phyloP scores from a whole-genome alignment of 1,140 invertebrate genomes.

The Medauroidea extradentata region DNA sequence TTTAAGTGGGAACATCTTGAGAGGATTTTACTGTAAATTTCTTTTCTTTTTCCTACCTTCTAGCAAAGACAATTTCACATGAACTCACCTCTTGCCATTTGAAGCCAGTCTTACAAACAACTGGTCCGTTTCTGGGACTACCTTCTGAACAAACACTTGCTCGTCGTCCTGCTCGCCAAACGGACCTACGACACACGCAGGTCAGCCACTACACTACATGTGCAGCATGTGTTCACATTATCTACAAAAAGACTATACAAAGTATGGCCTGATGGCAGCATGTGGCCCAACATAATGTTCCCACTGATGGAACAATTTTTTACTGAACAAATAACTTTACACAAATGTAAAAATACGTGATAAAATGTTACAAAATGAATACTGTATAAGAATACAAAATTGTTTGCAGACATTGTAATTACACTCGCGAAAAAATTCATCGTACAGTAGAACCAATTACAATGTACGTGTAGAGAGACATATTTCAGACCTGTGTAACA shows the following conservation, averaged over 20 bases:
- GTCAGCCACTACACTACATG: not conserved
- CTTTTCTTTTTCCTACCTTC: not conserved
- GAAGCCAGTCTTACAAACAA: constrained; percentile 91
- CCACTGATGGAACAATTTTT: not conserved
- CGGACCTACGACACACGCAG: constrained; percentile 60
- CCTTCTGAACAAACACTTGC: constrained; percentile 96
- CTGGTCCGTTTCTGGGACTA: constrained; percentile 93
- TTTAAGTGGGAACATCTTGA: not conserved
- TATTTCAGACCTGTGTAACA: too few relatives aligned
- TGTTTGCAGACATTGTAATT: too few relatives aligned
- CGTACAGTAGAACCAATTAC: too few relatives aligned
- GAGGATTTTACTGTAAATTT: not conserved
- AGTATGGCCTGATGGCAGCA: too few relatives aligned
- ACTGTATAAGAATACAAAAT: too few relatives aligned
- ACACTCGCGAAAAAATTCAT: too few relatives aligned
- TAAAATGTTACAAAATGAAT: too few relatives aligned
- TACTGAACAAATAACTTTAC: not conserved
- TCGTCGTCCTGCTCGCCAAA: constrained; percentile 97
- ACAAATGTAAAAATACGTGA: not conserved
- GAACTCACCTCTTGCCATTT: constrained; percentile 84
- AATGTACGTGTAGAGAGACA: too few relatives aligned
- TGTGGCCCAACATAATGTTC: too few relatives aligned
- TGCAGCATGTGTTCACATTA: not conserved
- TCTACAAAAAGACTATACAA: too few relatives aligned
- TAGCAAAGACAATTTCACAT: too few relatives aligned